Evolutionary conservation across 2,888 invertebrate species (phyloP).

Genomic region (Ganaspis brasiliensis): DNA sequence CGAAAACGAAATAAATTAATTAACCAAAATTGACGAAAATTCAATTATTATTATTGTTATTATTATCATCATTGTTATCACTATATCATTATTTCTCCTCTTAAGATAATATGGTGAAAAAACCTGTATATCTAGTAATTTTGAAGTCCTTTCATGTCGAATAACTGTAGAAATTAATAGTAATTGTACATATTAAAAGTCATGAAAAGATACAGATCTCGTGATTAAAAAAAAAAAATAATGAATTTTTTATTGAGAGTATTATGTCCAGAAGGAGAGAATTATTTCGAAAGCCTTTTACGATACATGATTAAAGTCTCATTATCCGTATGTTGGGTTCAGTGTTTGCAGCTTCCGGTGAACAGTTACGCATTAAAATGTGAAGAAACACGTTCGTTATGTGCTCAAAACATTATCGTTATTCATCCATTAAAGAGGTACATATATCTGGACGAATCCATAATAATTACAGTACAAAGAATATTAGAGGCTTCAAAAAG

Average conservation of each 20-base stretch:
- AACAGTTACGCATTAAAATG: constrained; percentile 52
- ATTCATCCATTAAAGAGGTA: constrained; percentile 57
- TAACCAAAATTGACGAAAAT: no score
- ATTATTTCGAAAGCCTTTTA: constrained; percentile 52
- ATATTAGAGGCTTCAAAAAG: constrained; percentile 55
- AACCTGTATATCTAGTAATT: neutral
- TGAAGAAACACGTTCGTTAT: constrained; percentile 49
- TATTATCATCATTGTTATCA: neutral
- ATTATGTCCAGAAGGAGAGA: constrained; percentile 31
- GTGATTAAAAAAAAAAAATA: constrained; percentile 20
- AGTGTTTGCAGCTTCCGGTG: constrained; percentile 50
- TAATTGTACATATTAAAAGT: no score
- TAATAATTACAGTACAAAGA: constrained; percentile 63
- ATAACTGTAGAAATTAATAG: no score
- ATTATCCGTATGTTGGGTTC: constrained; percentile 53
- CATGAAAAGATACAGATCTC: no score
- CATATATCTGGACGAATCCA: constrained; percentile 55
- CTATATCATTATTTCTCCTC: neutral
- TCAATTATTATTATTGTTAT: no score
- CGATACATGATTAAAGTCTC: constrained; percentile 61
- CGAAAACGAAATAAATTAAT: no score
- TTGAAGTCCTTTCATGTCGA: no score
- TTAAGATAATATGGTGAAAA: neutral
- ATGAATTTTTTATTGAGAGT: constrained; percentile 13
- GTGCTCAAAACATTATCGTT: constrained; percentile 57